A percentile compares a stretch with the other conserved stretches of the same genome.
Conservation (phyloP, 2,888 invertebrate genomes). For the Sarcophaga subvicina region DNA sequence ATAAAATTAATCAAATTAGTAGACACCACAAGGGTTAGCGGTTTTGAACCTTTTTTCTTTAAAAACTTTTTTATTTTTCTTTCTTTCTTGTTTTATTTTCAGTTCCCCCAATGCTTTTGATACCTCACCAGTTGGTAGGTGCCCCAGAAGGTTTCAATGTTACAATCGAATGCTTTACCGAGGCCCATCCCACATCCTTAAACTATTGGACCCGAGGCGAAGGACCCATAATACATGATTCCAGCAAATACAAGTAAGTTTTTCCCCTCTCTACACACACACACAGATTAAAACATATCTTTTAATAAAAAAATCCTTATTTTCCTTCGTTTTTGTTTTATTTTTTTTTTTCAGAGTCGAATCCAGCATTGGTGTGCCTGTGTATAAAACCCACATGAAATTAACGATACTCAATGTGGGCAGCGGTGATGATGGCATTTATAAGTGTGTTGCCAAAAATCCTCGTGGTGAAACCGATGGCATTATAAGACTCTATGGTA, state of each 20-base stretch:
- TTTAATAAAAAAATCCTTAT: not conserved
- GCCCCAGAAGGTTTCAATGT: constrained; percentile 92
- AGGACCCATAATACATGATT: constrained; percentile 94
- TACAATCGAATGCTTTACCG: constrained; percentile 94
- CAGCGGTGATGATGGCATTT: constrained; percentile 91
- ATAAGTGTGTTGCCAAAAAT: constrained; percentile 93
- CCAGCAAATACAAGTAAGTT: constrained; percentile 88
- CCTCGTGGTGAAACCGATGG: constrained; percentile 95
- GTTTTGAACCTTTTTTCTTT: constrained; percentile 4
- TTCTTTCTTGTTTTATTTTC: constrained; percentile 48
- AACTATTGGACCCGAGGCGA: constrained; percentile 95
- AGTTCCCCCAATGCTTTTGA: constrained; percentile 96
- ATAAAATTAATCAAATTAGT: constrained; percentile 46
- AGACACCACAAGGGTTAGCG: not conserved
- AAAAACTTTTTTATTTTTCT: not conserved
- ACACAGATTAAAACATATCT: not conserved
- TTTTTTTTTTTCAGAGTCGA: constrained; percentile 81
- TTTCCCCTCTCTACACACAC: not conserved
- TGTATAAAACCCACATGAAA: constrained; percentile 94
- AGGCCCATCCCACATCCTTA: constrained; percentile 95
- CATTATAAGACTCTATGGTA: constrained; percentile 93
- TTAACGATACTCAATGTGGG: constrained; percentile 90
- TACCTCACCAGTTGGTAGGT: constrained; percentile 94
- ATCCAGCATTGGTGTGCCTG: constrained; percentile 86
- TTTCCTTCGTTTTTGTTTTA: too few species aligned